phyloP scores from a whole-genome alignment of 2,888 invertebrate species.

The Litoditis marina region DNA sequence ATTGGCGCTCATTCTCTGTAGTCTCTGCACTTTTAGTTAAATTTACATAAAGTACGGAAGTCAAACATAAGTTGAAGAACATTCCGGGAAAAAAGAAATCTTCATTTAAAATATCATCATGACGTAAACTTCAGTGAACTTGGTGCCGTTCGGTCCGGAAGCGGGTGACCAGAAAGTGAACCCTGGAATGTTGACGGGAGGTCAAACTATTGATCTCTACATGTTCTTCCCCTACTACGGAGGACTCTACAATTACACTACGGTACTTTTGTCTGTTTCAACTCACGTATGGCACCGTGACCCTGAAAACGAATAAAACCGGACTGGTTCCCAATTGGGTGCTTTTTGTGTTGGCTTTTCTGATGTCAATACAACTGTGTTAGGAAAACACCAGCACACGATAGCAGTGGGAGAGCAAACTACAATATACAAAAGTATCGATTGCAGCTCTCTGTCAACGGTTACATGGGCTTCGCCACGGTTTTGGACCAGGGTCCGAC shows the following conservation, averaged over 20 bases:
- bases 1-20: no score
- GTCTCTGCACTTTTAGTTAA: no score
- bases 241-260: constrained; percentile 60
- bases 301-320: no score
- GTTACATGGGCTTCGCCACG: constrained; percentile 60
- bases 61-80: not conserved
- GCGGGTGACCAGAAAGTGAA: constrained; percentile 56
- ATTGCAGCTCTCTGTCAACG: constrained; percentile 55
- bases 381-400: not conserved
- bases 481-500: constrained; percentile 61
- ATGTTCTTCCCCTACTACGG: constrained; percentile 61
- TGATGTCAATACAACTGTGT: not conserved
- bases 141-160: constrained; percentile 59
- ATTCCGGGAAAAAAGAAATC: not conserved
- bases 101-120: not conserved
- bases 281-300: no score
- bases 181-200: constrained; percentile 57
- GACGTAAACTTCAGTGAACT: constrained; percentile 38
- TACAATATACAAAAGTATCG: not conserved
- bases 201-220: constrained; percentile 58
- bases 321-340: no score
- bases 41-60: no score
- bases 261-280: no score
- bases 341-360: no score
- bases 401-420: not conserved